These are phyloP conservation scores for Tribolium castaneum DNA, from an alignment of 1,140 invertebrate genomes.

Conservation along the genomic window DNA sequence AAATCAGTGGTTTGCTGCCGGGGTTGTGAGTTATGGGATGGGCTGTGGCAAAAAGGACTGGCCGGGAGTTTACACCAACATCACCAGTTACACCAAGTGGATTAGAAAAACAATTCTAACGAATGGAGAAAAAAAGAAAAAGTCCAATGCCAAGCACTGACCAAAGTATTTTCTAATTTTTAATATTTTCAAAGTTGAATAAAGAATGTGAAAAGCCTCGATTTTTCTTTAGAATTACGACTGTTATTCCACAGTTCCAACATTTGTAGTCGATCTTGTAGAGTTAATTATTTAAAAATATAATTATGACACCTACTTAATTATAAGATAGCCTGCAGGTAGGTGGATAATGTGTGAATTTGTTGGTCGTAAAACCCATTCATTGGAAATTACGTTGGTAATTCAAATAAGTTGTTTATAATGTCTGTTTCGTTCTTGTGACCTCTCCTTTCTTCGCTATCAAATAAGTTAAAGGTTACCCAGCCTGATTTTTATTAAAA, in stretches of 20 bases:
- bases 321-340: neutral
- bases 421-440: neutral
- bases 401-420: neutral
- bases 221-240: too few relatives aligned
- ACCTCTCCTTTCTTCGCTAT: neutral
- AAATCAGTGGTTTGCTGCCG: constrained; percentile 60
- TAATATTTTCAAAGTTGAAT: neutral
- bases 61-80: constrained; percentile 73
- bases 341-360: neutral
- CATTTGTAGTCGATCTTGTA: too few relatives aligned
- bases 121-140: neutral
- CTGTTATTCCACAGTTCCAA: too few relatives aligned
- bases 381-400: neutral
- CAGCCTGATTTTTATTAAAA: neutral
- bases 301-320: too few relatives aligned
- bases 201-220: too few relatives aligned
- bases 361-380: neutral
- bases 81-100: constrained; percentile 69
- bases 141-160: neutral
- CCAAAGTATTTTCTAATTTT: neutral
- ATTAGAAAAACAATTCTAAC: constrained; percentile 58
- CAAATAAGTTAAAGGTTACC: neutral
- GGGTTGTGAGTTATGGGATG: constrained; percentile 73
- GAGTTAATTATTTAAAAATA: too few relatives aligned
- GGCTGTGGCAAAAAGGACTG: constrained; percentile 67